Conservation (phyloP, 1,140 invertebrate species). For the Neodiprion lecontei region DNA sequence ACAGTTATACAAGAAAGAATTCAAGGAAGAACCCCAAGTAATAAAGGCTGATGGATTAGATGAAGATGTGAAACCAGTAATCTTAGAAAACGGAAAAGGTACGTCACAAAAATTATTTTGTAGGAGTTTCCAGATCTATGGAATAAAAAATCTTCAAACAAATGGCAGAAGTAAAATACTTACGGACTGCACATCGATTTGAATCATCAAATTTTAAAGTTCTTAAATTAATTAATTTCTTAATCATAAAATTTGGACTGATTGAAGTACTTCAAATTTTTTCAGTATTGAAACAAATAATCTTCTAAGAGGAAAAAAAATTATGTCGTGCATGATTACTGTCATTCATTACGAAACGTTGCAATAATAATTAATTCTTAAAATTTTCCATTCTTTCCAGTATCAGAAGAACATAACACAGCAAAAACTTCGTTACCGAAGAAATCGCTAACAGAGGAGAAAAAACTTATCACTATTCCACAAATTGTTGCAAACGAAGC, state of each 20-base stretch:
- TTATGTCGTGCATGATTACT: too few relatives aligned
- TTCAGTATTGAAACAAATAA: too few relatives aligned
- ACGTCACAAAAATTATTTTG: background rate
- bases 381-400: background rate
- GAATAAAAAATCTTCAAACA: too few relatives aligned
- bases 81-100: constrained; percentile 50
- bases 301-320: too few relatives aligned
- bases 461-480: constrained; percentile 30
- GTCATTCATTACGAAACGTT: background rate
- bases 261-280: too few relatives aligned
- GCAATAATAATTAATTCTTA: background rate
- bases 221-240: too few relatives aligned
- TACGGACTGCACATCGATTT: too few relatives aligned
- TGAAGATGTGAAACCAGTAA: constrained; percentile 39
- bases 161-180: too few relatives aligned
- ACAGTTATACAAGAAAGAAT: constrained; percentile 1
- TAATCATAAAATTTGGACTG: too few relatives aligned
- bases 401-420: constrained; percentile 9
- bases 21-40: background rate
- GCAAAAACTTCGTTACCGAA: constrained; percentile 3
- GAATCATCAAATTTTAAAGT: too few relatives aligned
- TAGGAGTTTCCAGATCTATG: too few relatives aligned
- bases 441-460: constrained; percentile 24
- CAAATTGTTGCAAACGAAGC: constrained; percentile 46
- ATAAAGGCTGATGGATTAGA: background rate